Base-by-base conservation (phyloP, 1,140 invertebrate genomes). In the Neotoxoptera formosana region DNA sequence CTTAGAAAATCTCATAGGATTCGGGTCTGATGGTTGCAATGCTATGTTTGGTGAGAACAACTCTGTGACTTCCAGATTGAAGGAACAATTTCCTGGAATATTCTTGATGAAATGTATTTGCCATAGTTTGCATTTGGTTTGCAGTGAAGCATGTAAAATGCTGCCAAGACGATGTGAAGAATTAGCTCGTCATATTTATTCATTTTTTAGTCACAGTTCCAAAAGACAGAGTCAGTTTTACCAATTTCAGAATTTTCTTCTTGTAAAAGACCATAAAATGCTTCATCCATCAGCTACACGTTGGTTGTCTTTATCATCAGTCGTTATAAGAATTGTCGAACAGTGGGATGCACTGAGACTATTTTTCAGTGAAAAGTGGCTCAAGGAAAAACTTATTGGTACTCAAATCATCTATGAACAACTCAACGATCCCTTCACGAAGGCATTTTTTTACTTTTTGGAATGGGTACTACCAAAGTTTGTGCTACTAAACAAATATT, bases 71-170 rank as follows among this genome's bases (percentile, higher is more conserved):
- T 2, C 1, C 1, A 41, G 6, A n/a, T 4, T 84, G 0, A 45
- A 84, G 9, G 0, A 3, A 84, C 1, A 45, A 9, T 84, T 84
- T 84, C 83, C 36, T 9, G 83, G 83, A 1, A 4, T 84, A 84
- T 84, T 9, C 30, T 9, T 45, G 2, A 84, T 84, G 83, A 84
- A 84, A 84, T 84, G 83, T 45, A 45, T 84, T 25, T 84, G 83
- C 11, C 83, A 84, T 84, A 84, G 36, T 45, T 45, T 84, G 11
- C 83, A 84, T 83, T 4, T 84, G 1, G 83, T 4, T 3, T 95
- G 94, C 45, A 94, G 94, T n/a, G 95, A 95, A 94, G 95, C 94
- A 20, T 94, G 94, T 84, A 41, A 67, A 94, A 41, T 95, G 95
- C 94, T 95, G 94, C 30, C 94, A 95, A 23, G 93, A 94, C 9